Base-by-base conservation (phyloP, 2,113 vertebrate genomes). In the Seriola aureovittata region DNA sequence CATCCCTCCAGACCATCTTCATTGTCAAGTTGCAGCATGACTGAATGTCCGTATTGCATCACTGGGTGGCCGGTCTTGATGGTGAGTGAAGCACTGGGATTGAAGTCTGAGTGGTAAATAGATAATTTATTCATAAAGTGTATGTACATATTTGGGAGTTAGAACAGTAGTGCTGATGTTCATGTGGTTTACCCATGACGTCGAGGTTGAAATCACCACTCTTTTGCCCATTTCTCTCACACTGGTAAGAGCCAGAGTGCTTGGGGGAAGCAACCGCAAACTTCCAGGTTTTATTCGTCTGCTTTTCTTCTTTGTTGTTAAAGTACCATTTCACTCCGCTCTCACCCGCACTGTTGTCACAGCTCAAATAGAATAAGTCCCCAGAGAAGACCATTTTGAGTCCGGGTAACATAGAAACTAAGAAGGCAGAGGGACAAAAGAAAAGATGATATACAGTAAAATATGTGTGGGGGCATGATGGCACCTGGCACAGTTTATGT, bases 251-350 rank as follows among this genome's bases (percentile, higher is more conserved):
- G 16, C 81, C 90, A 0, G 81, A 46, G 59, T 85, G 1, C 0
- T 5, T 0, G 3, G 16, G 1, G 7, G 12, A 0, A 8, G 73
- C 71, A 3, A 21, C 40, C 29, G 13, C 0, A 12, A 88, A 80
- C 66, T 12, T 78, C 77, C 25, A 76, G n/a, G 0, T 48, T 14
- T n/a, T 0, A 1, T 3, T 2, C 0, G 1, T n/a, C 3, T 0
- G 0, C 0, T 0, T 0, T 7, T 19, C 5, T 12, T 2, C 0
- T 0, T 0, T 0, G 1, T 3, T 0, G 2, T 89, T 59, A 1
- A 75, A 2, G 36, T 59, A 64, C 90, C 90, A 92, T 44, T 0
- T 77, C 17, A 90, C 74, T 2, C 0, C 0, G 12, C 1, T 34
- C 0, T 0, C 58, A n/a, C 0, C 14, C 5, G 11, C 0, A 2